Conservation (phyloP, 2,888 invertebrate genomes). For the Polydrusus tereticollis region DNA sequence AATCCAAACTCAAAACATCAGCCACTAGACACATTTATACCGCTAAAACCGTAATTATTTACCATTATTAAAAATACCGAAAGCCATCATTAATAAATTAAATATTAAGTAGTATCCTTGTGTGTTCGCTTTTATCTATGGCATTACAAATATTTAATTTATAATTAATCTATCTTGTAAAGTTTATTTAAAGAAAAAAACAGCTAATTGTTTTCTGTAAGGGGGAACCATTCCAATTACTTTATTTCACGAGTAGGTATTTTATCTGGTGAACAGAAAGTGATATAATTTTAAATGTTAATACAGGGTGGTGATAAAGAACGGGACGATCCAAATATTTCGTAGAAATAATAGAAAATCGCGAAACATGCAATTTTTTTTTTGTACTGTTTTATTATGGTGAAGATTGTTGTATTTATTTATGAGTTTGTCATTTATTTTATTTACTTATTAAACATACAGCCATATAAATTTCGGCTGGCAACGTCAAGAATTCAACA, state of each 20-base stretch:
- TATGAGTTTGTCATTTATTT: too few species aligned
- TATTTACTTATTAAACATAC: too few species aligned
- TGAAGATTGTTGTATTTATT: too few species aligned
- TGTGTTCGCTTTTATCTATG: slow-evolving; percentile 32
- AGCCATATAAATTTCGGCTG: too few species aligned
- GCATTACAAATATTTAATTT: slow-evolving; percentile 44
- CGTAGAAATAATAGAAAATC: too few species aligned
- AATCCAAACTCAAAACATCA: slow-evolving; percentile 13
- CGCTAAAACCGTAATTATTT: slow-evolving; percentile 30
- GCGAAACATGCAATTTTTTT: too few species aligned
- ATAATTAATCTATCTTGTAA: slow-evolving; percentile 30
- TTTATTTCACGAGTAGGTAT: slow-evolving; percentile 16
- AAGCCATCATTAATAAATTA: slow-evolving; percentile 40
- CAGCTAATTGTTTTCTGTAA: slow-evolving; percentile 27
- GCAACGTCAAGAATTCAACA: too few species aligned
- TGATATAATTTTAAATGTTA: too few species aligned
- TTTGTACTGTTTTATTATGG: too few species aligned
- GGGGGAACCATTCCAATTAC: slow-evolving; percentile 30
- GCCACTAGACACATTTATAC: slow-evolving; percentile 31
- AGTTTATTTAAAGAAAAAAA: slow-evolving; percentile 31
- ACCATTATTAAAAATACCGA: slow-evolving; percentile 36
- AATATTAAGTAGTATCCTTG: slow-evolving; percentile 34
- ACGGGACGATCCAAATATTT: too few species aligned
- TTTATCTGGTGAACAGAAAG: slow-evolving; percentile 33
- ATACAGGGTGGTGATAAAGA: slow-evolving; percentile 16